Percentiles rank a stretch among this genome's conserved stretches.
Evolutionary conservation across 1,140 invertebrate species (phyloP).

Genomic region (Cecropterus lyciades): DNA sequence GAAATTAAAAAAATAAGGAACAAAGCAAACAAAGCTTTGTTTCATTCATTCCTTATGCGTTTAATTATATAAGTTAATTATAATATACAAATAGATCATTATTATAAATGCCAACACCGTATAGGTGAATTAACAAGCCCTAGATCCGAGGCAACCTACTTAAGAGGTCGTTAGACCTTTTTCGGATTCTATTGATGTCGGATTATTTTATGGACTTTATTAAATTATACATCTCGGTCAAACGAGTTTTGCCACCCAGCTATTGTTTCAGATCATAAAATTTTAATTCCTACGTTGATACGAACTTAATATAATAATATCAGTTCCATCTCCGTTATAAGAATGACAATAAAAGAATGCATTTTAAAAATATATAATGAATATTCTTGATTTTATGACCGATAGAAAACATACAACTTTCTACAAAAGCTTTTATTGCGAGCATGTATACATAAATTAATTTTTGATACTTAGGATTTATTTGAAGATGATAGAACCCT

Average conservation of each 20-base stretch:
- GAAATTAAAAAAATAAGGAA: too few species aligned
- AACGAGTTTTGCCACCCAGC: background rate
- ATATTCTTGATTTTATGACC: background rate
- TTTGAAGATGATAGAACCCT: too few species aligned
- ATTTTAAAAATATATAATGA: background rate
- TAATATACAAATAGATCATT: too few species aligned
- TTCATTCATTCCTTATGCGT: too few species aligned
- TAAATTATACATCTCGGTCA: background rate
- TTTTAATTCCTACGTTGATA: background rate
- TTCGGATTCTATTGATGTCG: background rate
- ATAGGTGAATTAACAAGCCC: too few species aligned
- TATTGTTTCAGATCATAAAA: conserved; percentile 18
- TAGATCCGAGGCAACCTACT: background rate
- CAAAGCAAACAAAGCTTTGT: too few species aligned
- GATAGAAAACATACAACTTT: background rate
- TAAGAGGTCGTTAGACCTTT: background rate
- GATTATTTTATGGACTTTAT: background rate
- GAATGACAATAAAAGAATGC: conserved; percentile 5
- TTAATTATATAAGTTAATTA: too few species aligned
- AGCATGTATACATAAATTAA: too few species aligned
- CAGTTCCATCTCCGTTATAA: conserved; percentile 1
- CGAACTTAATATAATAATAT: background rate
- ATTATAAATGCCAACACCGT: too few species aligned
- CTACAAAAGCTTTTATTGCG: background rate
- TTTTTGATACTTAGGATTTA: too few species aligned